phyloP scores from a whole-genome alignment of 1,140 invertebrate genomes.

The Leptestheria dahalacensis region DNA sequence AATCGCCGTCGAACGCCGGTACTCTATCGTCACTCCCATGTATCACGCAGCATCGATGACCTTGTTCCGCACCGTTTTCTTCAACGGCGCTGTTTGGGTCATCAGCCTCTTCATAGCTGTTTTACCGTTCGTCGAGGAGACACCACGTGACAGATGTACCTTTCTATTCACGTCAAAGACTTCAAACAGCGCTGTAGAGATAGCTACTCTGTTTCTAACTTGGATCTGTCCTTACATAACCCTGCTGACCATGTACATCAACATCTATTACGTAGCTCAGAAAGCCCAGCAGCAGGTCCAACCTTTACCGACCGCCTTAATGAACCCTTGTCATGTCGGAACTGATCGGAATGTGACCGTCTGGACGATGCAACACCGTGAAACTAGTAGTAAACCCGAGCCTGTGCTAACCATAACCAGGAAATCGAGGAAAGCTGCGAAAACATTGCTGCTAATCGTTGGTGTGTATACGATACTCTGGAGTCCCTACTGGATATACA shows the following conservation, averaged over 20 bases:
- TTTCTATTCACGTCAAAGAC: neutral
- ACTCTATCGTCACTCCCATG: slow-evolving; percentile 6
- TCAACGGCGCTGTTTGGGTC: neutral
- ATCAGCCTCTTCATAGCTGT: slow-evolving; percentile 1
- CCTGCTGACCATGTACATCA: slow-evolving; percentile 5
- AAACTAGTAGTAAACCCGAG: neutral
- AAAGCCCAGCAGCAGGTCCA: neutral
- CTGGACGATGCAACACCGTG: neutral
- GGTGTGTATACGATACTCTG: slow-evolving; percentile 2
- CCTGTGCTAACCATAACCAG: neutral
- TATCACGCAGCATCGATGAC: slow-evolving; percentile 3
- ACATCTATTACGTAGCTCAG: slow-evolving; percentile 11
- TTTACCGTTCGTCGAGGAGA: neutral
- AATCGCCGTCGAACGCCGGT: slow-evolving; percentile 8
- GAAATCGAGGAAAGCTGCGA: slow-evolving; percentile 11
- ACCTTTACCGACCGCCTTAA: neutral
- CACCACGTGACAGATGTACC: neutral
- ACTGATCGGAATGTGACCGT: neutral
- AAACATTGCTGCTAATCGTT: slow-evolving; percentile 8
- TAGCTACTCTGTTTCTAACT: neutral
- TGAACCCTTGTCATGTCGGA: neutral
- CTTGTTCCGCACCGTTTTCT: neutral
- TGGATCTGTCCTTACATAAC: slow-evolving; percentile 2
- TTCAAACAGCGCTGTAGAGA: neutral
- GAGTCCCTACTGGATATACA: slow-evolving; percentile 8